Conservation (phyloP, 2,888 invertebrate genomes). For the Pammene aurita region DNA sequence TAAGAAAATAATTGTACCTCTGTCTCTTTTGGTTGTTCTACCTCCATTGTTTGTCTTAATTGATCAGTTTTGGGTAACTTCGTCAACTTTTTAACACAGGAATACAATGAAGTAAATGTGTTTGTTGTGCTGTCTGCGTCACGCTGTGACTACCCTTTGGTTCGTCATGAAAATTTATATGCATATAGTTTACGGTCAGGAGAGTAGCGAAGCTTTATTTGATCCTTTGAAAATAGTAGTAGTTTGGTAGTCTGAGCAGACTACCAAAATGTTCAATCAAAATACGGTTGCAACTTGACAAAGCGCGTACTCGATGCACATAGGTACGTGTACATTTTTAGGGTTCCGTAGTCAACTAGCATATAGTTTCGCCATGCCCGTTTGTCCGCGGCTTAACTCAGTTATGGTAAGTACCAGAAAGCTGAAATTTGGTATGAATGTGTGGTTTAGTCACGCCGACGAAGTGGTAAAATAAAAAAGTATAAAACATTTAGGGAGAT, state of each 20-base stretch:
- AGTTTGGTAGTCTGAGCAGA: no score
- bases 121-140: neutral
- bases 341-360: no score
- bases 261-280: neutral
- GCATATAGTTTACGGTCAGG: neutral
- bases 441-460: no score
- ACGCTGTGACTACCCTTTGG: neutral
- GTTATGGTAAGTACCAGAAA: no score
- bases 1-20: slow-evolving; percentile 36
- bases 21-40: slow-evolving; percentile 10
- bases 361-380: no score
- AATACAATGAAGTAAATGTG: neutral
- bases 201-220: neutral
- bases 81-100: neutral
- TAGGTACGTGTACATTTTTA: no score
- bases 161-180: neutral
- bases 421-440: no score
- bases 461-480: no score
- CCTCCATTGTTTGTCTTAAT: slow-evolving; percentile 4
- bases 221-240: neutral
- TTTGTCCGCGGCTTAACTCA: no score
- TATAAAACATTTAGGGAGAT: no score
- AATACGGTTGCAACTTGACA: no score
- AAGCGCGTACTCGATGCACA: no score
- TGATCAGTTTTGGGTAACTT: slow-evolving; percentile 2